Percentiles rank a stretch among this genome's conserved stretches.
Conservation (phyloP, 2,797 vertebrate species). For the Numenius phaeopus region DNA sequence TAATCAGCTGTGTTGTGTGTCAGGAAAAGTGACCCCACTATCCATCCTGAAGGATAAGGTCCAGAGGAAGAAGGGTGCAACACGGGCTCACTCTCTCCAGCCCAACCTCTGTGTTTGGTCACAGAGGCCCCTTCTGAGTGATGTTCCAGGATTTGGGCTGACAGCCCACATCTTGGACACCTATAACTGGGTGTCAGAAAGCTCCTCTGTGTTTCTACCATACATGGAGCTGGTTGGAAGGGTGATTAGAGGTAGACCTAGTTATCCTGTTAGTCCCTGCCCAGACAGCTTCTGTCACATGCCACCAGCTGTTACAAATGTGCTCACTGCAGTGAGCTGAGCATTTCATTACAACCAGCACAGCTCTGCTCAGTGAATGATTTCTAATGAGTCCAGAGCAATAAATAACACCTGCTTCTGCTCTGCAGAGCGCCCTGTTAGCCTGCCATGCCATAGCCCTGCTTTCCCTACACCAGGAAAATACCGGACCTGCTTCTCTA, state of each 20-base stretch:
- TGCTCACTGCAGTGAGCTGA: neutral
- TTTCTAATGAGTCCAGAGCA: neutral
- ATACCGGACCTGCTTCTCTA: neutral
- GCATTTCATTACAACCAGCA: neutral
- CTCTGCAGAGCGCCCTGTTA: neutral
- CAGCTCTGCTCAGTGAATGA: neutral
- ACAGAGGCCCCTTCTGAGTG: neutral
- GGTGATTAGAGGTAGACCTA: neutral
- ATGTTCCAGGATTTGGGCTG: neutral
- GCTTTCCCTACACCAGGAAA: neutral
- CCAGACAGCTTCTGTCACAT: neutral
- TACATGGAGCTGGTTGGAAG: neutral
- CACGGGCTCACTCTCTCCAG: neutral
- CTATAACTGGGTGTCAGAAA: neutral
- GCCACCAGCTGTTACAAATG: neutral
- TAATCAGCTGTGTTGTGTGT: neutral
- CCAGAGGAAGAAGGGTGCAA: neutral
- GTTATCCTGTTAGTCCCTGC: neutral
- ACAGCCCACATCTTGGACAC: accelerated
- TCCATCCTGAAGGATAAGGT: neutral
- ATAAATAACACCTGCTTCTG: neutral
- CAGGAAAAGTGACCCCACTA: neutral
- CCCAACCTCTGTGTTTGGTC: too few species aligned
- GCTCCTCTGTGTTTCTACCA: neutral
- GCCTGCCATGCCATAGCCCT: neutral